Conservation (phyloP, 1,140 invertebrate genomes). For the Gryon sp. region DNA sequence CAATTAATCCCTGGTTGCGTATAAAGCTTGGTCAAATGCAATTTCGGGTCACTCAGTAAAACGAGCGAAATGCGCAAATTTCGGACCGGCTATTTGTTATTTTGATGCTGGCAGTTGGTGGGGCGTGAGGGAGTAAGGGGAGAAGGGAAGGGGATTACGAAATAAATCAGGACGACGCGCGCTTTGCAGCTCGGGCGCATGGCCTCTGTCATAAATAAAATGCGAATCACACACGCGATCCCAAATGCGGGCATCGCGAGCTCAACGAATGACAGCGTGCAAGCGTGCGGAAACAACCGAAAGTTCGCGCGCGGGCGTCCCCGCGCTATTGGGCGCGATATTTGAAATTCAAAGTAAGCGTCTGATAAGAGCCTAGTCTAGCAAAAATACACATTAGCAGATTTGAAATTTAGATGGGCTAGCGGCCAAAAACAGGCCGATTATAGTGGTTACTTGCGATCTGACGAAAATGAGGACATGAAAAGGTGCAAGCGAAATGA, state of each 20-base stretch:
- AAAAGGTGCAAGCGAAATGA: conserved; percentile 37
- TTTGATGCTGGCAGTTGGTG: background rate
- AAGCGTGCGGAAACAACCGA: conserved; percentile 69
- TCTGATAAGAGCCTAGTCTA: conserved; percentile 67
- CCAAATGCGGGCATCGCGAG: conserved; percentile 14
- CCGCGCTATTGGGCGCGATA: conserved; percentile 61
- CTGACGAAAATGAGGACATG: conserved; percentile 40
- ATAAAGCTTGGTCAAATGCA: background rate
- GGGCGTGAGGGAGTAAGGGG: no score
- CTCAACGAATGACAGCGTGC: conserved; percentile 70
- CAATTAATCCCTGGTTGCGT: conserved; percentile 13
- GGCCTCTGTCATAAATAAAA: conserved; percentile 72
- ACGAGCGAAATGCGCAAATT: conserved; percentile 28
- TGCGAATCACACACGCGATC: conserved; percentile 53
- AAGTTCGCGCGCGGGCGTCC: conserved; percentile 67
- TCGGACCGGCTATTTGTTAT: conserved; percentile 25
- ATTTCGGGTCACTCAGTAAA: conserved; percentile 4
- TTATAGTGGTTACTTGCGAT: conserved; percentile 59
- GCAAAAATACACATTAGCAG: conserved; percentile 79
- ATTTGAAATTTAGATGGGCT: conserved; percentile 78
- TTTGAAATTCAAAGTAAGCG: conserved; percentile 77
- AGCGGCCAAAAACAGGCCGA: conserved; percentile 56
- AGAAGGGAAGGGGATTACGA: no score
- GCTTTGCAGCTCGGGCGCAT: conserved; percentile 41
- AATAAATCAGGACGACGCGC: conserved; percentile 73